Evolutionary conservation across 2,113 vertebrate species (phyloP).

Genomic region (Pao palembangensis): DNA sequence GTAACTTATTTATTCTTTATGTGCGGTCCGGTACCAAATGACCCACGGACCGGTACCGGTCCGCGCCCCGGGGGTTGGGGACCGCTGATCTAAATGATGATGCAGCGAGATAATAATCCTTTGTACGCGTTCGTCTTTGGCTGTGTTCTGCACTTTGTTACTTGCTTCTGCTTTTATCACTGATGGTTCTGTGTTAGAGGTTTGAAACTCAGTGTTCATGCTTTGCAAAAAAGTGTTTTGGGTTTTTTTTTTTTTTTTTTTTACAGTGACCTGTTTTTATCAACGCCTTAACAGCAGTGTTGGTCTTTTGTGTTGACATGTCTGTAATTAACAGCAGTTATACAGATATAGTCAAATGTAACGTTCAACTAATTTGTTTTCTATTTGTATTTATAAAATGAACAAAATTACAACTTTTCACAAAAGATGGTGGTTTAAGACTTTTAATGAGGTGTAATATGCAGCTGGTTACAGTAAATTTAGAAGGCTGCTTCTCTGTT

Average conservation of each 20-base stretch:
- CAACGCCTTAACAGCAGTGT: neutral
- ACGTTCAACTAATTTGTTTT: slow-evolving; percentile 33
- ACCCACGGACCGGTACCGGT: no score
- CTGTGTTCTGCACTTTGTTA: no score
- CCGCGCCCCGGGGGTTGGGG: no score
- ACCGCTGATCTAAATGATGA: neutral
- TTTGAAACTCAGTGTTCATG: neutral
- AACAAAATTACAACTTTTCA: slow-evolving; percentile 31
- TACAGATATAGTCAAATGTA: slow-evolving; percentile 26
- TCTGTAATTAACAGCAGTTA: neutral
- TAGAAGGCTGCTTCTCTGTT: slow-evolving; percentile 47
- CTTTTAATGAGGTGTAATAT: no score
- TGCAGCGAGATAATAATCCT: neutral
- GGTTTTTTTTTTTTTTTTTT: neutral
- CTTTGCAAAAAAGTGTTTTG: neutral
- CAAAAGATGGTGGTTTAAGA: slow-evolving; percentile 51
- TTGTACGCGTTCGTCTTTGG: no score
- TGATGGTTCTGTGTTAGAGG: neutral
- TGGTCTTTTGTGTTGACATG: neutral
- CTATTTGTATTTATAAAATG: slow-evolving; percentile 63
- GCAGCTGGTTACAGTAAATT: neutral
- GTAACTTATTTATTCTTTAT: no score
- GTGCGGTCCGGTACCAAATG: no score
- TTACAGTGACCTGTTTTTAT: neutral
- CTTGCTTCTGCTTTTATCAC: neutral